These are phyloP conservation scores for Catostomus latipinnis DNA, from an alignment of 2,797 vertebrate genomes.

Conservation along the genomic window DNA sequence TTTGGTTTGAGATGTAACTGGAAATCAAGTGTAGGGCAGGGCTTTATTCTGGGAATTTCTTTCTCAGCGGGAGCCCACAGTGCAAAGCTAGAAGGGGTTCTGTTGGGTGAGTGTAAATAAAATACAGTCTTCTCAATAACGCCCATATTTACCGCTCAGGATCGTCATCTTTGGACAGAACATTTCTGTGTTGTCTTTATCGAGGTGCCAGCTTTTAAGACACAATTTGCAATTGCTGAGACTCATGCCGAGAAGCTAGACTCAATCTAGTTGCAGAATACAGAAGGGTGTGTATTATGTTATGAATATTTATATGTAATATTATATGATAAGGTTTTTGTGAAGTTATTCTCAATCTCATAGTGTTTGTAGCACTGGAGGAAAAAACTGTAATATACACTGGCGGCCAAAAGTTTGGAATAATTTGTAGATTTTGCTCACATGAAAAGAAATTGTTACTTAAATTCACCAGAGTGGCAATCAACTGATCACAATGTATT, in stretches of 20 bases:
- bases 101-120: conserved; percentile 63
- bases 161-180: conserved; percentile 52
- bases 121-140: conserved; percentile 62
- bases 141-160: conserved; percentile 65
- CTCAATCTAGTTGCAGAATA: not conserved
- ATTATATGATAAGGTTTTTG: too few relatives aligned
- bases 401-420: too few relatives aligned
- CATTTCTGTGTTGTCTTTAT: conserved; percentile 62
- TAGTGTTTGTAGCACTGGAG: too few relatives aligned
- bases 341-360: too few relatives aligned
- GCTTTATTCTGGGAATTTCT: conserved; percentile 65
- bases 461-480: too few relatives aligned
- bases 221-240: not conserved
- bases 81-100: conserved; percentile 45
- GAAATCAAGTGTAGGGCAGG: conserved; percentile 39
- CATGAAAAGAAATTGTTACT: too few relatives aligned
- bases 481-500: too few relatives aligned
- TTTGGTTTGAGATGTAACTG: conserved; percentile 37
- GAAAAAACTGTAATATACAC: too few relatives aligned
- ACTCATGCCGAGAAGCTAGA: not conserved
- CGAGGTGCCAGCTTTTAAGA: not conserved
- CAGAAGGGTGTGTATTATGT: not conserved
- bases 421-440: too few relatives aligned
- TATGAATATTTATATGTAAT: not conserved
- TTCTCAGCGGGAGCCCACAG: conserved; percentile 47